phyloP scores from a whole-genome alignment of 2,113 vertebrate species.

The Malurus cyaneus region DNA sequence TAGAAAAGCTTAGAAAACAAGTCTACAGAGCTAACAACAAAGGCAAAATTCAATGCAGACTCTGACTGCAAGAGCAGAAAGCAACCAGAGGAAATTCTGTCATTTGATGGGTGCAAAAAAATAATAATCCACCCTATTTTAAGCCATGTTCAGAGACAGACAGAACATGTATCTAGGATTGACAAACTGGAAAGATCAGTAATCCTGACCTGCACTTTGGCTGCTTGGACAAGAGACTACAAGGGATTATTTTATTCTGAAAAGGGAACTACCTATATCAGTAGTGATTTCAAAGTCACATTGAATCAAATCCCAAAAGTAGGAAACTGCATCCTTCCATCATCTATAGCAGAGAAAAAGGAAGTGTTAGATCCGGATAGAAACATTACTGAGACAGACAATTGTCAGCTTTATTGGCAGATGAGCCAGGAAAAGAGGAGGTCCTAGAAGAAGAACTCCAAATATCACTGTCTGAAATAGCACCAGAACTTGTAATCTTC shows the following conservation, averaged over 20 bases:
- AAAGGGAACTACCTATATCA: background rate
- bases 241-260: background rate
- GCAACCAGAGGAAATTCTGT: background rate
- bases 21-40: background rate
- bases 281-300: background rate
- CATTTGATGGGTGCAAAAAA: background rate
- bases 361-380: background rate
- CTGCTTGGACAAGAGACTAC: background rate
- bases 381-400: background rate
- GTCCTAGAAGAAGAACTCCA: background rate
- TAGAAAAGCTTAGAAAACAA: background rate
- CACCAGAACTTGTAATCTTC: background rate
- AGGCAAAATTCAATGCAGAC: background rate
- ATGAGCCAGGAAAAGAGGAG: background rate
- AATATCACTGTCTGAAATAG: background rate
- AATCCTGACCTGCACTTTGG: background rate
- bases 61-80: background rate
- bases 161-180: background rate
- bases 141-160: background rate
- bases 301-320: background rate
- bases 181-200: background rate
- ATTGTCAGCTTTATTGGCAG: background rate
- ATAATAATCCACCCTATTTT: background rate
- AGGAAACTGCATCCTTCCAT: background rate
- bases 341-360: background rate